A percentile compares a stretch with the other conserved stretches of the same genome.
These are phyloP conservation scores for Nothocercus nigrocapillus DNA, from an alignment of 2,113 vertebrate species.

Conservation along the genomic window DNA sequence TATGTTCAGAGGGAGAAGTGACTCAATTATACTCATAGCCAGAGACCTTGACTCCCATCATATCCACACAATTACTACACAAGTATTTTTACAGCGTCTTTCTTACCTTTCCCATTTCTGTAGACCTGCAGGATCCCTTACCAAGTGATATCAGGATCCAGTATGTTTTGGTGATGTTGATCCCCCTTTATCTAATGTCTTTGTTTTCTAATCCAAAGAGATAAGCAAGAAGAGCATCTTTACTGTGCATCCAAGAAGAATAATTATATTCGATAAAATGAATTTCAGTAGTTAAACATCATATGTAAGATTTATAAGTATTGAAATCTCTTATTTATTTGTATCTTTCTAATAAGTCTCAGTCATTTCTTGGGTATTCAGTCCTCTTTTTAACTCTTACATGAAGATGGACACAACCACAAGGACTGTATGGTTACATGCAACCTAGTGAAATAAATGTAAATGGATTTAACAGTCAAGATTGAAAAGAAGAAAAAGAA, in stretches of 20 bases:
- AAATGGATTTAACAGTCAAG: neutral
- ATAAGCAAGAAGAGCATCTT: neutral
- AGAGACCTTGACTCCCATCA: neutral
- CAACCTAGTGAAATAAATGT: neutral
- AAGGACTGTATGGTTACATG: neutral
- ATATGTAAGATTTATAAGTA: neutral
- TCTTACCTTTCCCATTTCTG: neutral
- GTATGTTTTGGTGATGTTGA: neutral
- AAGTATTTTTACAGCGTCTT: neutral
- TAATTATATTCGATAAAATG: neutral
- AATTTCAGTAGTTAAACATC: neutral
- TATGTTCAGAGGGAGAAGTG: neutral
- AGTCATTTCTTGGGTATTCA: neutral
- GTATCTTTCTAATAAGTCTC: neutral
- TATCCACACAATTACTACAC: neutral
- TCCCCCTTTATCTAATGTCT: neutral
- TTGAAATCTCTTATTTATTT: neutral
- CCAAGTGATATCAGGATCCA: neutral
- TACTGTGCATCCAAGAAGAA: no score
- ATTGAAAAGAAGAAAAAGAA: neutral
- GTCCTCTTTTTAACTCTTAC: neutral
- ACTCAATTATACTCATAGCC: neutral
- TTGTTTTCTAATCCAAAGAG: neutral
- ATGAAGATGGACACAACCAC: neutral
- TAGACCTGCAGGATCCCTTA: neutral